These are phyloP conservation scores for Mirounga angustirostris DNA, from an alignment of 2,113 vertebrate species.

Conservation along the genomic window DNA sequence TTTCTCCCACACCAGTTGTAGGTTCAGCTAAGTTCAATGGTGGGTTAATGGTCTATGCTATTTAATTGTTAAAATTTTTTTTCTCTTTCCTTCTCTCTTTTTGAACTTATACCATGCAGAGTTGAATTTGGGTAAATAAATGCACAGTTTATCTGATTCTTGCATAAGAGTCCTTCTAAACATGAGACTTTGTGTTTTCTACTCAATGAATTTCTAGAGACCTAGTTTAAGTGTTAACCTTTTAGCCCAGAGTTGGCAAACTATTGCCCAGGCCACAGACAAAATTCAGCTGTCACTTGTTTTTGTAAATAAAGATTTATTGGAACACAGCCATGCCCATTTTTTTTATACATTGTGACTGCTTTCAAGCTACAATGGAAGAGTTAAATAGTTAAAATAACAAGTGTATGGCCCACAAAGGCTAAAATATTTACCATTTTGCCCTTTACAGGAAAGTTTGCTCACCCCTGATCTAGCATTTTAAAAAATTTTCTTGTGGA, in stretches of 20 bases:
- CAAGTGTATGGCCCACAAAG: neutral
- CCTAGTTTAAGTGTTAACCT: neutral
- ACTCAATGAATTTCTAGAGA: neutral
- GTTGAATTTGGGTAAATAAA: neutral
- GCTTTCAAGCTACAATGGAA: neutral
- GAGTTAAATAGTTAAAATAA: neutral
- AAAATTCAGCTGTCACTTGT: neutral
- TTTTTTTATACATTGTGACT: neutral
- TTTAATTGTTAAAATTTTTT: neutral
- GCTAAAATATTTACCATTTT: neutral
- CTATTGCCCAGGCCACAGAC: neutral
- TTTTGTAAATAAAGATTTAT: constrained; percentile 31
- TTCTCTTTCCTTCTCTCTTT: neutral
- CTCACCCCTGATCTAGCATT: neutral
- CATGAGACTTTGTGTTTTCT: neutral
- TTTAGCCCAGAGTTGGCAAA: neutral
- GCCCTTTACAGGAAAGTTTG: neutral
- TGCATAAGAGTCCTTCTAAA: neutral
- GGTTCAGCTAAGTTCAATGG: neutral
- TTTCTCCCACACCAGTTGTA: neutral
- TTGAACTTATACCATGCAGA: neutral
- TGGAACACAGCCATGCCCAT: neutral
- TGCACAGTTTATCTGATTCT: neutral
- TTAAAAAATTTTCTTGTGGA: neutral
- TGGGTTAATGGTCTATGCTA: neutral